Base-by-base conservation (phyloP, 2,888 invertebrate genomes). In the Strigamia crassipes region DNA sequence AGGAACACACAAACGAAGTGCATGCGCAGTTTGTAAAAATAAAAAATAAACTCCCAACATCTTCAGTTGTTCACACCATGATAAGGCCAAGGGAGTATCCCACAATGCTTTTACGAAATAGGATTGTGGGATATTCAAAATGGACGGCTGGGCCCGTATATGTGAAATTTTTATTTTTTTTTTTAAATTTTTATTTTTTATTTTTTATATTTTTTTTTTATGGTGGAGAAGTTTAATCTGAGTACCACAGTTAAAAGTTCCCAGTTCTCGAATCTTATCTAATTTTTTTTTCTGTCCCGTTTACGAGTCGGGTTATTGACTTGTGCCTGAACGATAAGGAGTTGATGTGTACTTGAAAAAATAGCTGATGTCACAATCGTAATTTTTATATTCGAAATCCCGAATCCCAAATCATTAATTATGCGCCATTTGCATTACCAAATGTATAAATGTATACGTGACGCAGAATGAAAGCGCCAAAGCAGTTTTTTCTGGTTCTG, bases 341-440 rank as follows among this genome's bases (percentile, higher is more conserved):
- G 61, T 21, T 61, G 61, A 61, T 23, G 61, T 21, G 61, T 61
- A 61, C 61, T 61, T 18, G 61, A 9, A 61, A 61, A 61, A 61
- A 61, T n/a, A 61, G 18, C 61, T 61, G 61, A 61, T 61, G 61
- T 61, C 61, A 61, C 61, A 61, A 61, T 21, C 21, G 23, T 61
- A 61, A 61, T n/a, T 61, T 18, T 61, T 15, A 23, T 61, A 61
- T 51, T 18, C 8, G 38, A 38, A 38, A 38, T 9, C 0, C 10
- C 3, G 27, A 27, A 27, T 27, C 1, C 27, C 27, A 27, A 27
- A 27, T 3, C 1, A 1, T 46, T 6, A 46, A n/a, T 12, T 46
- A 12, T 4, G n/a, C 12, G 5, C 15, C 21, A 8, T 61, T 61
- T 23, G 18, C 61, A 61, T 61, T 9, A 61, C 3, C n/a, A 61